Percentiles rank a stretch among this genome's conserved stretches.
Conservation (phyloP, 2,113 vertebrate species). For the Psophia crepitans region DNA sequence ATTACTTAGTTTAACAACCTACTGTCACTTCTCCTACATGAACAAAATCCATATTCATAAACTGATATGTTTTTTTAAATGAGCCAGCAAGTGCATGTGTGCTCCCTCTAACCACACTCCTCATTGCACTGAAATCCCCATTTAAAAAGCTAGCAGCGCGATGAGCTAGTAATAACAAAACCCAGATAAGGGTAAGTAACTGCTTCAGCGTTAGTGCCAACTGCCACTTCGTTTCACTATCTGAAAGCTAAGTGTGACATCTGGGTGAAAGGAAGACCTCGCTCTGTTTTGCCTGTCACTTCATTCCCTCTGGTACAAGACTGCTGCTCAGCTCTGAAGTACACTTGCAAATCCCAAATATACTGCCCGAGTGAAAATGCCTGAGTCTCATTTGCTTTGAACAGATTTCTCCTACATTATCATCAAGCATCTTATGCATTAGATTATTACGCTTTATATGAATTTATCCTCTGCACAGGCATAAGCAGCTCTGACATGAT, state of each 20-base stretch:
- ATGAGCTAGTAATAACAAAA: neutral
- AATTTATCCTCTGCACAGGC: neutral
- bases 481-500: neutral
- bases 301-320: neutral
- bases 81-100: neutral
- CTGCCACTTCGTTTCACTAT: neutral
- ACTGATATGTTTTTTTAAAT: neutral
- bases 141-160: neutral
- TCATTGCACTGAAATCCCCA: neutral
- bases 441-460: neutral
- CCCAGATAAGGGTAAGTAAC: neutral
- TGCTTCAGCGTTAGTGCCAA: neutral
- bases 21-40: neutral
- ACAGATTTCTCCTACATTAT: neutral
- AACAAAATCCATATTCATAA: conserved; percentile 30
- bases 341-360: neutral
- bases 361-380: neutral
- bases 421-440: neutral
- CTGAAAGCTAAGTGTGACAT: conserved; percentile 42
- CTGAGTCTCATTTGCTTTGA: neutral
- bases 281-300: conserved; percentile 16
- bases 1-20: neutral
- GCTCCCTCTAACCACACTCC: neutral
- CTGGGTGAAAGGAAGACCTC: conserved; percentile 10
- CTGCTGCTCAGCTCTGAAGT: neutral